Evolutionary conservation across 2,113 vertebrate species (phyloP), one percentile per base, ranked within the genome.

Genomic region (Malurus alboscapulatus): DNA sequence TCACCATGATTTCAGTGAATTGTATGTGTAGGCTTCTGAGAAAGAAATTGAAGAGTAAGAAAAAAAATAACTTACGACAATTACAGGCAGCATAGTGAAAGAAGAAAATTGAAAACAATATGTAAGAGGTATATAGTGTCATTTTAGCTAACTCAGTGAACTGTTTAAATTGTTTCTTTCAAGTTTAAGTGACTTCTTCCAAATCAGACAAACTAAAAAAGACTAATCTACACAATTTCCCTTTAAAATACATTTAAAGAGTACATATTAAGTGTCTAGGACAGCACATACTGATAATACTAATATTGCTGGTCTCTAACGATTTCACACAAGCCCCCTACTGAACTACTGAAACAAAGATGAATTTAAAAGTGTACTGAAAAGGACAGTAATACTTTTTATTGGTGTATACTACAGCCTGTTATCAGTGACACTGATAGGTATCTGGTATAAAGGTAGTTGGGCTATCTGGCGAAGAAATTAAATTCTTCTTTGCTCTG

Each of bases 31-130:
- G 34, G 38, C 32, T 83, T 88, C 79, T 86, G 51, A 85, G 82
- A 94, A 94, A 90, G 25, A 40, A 95, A 55, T 80, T 65, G 80
- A 83, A 92, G 50, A 92, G 80, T 91, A 96, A 91, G 77, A 95
- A 89, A 88, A 88, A 62, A 95, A 36, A 85, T 83, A 84, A 98
- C 98, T 98, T 98, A 98, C 98, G 95, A 94, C 57, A 93, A 88
- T 93, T 94, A 97, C 69, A 97, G 97, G 97, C 96, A 98, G 97
- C 91, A 94, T 97, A 96, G 68, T 68, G 94, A 97, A 97, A 96
- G 97, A 94, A 97, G 97, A 97, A 94, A 96, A 96, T 86, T 82
- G 87, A 93, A 97, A 91, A 98, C 73, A 96, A 59, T 83, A 90
- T 3, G 85, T 97, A 79, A 96, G 94, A 89, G 63, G 62, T 77